These are phyloP conservation scores for Pelecanoides urinatrix DNA, from an alignment of 2,113 vertebrate species.

Conservation along the genomic window DNA sequence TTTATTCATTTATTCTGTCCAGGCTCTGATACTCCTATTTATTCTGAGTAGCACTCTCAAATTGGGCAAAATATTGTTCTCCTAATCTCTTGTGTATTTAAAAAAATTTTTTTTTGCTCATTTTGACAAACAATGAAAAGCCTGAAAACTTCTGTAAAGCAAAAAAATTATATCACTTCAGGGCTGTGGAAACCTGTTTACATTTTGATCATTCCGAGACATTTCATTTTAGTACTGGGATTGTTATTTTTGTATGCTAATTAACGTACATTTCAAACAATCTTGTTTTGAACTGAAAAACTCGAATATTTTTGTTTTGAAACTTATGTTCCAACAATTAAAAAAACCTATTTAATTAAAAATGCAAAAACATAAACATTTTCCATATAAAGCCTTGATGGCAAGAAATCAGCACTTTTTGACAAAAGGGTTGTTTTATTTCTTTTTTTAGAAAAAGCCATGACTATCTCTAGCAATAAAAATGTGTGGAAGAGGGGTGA, in stretches of 20 bases:
- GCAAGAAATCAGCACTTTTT: constrained; percentile 40
- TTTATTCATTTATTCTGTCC: constrained; percentile 63
- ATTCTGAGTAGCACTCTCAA: background rate
- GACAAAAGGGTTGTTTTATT: background rate
- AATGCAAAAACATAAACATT: constrained; percentile 47
- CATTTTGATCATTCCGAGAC: constrained; percentile 62
- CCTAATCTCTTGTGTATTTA: constrained; percentile 2
- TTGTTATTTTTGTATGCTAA: constrained; percentile 66
- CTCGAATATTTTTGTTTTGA: constrained; percentile 47
- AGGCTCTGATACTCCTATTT: background rate
- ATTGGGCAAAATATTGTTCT: background rate
- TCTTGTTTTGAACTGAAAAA: constrained; percentile 66
- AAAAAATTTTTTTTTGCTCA: background rate
- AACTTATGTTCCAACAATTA: constrained; percentile 60
- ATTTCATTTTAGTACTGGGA: constrained; percentile 58
- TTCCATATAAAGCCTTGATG: constrained; percentile 8
- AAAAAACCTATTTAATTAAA: constrained; percentile 39
- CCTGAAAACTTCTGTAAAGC: constrained; percentile 36
- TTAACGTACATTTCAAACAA: constrained; percentile 63
- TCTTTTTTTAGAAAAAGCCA: background rate
- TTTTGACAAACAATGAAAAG: constrained; percentile 27
- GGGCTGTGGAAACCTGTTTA: constrained; percentile 44
- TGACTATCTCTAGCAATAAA: background rate
- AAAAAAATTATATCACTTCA: constrained; percentile 36
- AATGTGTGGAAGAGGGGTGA: background rate